Evolutionary conservation across 2,113 vertebrate genomes (phyloP).

Genomic region (Lycaon pictus): DNA sequence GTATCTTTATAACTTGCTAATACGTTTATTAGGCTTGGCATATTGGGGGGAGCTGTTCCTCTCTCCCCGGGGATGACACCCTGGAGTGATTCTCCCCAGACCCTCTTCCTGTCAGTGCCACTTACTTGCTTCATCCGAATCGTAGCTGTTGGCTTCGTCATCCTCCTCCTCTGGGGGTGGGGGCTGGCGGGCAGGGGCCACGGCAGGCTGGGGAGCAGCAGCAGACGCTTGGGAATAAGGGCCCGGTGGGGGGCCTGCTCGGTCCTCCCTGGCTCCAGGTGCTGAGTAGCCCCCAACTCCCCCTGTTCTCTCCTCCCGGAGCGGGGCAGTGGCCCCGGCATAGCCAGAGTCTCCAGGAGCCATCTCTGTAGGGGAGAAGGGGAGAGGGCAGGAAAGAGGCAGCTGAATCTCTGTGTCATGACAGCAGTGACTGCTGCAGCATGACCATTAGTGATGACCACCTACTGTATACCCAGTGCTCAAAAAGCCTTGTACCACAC

Average conservation of each 20-base stretch:
- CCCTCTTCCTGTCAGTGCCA: neutral
- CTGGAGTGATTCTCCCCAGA: neutral
- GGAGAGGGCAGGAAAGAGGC: neutral
- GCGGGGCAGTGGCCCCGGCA: constrained; percentile 44
- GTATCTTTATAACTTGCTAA: no score
- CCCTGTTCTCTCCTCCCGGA: constrained; percentile 88
- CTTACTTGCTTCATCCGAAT: constrained; percentile 98
- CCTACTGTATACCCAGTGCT: neutral
- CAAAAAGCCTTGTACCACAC: neutral
- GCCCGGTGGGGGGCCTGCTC: constrained; percentile 82
- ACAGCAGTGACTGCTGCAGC: neutral
- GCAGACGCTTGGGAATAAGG: constrained; percentile 77
- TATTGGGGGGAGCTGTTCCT: no score
- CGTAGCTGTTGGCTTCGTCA: constrained; percentile 95
- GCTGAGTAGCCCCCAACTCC: constrained; percentile 70
- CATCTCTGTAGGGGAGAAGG: constrained; percentile 53
- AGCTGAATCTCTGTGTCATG: neutral
- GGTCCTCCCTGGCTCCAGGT: constrained; percentile 86
- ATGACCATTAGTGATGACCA: accelerated
- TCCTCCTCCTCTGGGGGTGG: constrained; percentile 91
- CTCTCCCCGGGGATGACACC: neutral
- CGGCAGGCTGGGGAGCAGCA: accelerated
- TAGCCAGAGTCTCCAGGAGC: neutral
- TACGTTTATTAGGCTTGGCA: accelerated
- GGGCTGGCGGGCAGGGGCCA: constrained; percentile 84